A percentile compares a stretch with the other conserved stretches of the same genome.
These are phyloP conservation scores for Sinocyclocheilus anophthalmus DNA, from an alignment of 2,113 vertebrate species.

Conservation along the genomic window DNA sequence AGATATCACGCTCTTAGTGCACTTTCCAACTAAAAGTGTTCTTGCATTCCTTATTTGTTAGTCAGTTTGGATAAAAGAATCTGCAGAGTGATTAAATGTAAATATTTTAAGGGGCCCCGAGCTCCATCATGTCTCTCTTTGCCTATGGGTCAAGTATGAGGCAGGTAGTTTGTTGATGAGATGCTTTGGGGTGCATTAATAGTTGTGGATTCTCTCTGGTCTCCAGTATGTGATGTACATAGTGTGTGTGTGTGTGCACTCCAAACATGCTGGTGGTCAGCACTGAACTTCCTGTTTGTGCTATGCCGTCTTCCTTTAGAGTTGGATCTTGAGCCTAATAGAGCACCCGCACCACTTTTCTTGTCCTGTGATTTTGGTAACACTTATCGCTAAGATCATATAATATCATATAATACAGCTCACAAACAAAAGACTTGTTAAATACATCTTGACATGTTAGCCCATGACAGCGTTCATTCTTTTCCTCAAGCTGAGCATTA, in stretches of 20 bases:
- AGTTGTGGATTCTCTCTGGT: too few species aligned
- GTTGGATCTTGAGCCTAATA: neutral
- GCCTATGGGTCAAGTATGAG: neutral
- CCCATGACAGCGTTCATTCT: neutral
- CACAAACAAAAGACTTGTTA: neutral
- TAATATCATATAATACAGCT: neutral
- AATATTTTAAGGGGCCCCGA: too few species aligned
- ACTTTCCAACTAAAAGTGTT: neutral
- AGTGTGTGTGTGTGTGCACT: neutral
- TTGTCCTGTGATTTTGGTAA: neutral
- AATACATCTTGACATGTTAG: neutral
- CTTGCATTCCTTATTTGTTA: neutral
- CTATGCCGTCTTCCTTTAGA: neutral
- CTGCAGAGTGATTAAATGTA: too few species aligned
- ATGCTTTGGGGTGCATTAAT: neutral
- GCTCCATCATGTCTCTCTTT: neutral
- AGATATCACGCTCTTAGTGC: neutral
- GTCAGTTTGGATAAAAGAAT: constrained; percentile 2
- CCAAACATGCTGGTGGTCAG: neutral
- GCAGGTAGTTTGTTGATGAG: neutral
- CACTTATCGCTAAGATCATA: neutral
- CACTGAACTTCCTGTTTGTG: neutral
- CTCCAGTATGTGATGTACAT: neutral
- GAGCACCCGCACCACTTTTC: neutral
- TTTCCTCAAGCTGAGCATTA: neutral